These are phyloP conservation scores for Bombus waltoni DNA, from an alignment of 1,140 invertebrate genomes.

Conservation along the genomic window DNA sequence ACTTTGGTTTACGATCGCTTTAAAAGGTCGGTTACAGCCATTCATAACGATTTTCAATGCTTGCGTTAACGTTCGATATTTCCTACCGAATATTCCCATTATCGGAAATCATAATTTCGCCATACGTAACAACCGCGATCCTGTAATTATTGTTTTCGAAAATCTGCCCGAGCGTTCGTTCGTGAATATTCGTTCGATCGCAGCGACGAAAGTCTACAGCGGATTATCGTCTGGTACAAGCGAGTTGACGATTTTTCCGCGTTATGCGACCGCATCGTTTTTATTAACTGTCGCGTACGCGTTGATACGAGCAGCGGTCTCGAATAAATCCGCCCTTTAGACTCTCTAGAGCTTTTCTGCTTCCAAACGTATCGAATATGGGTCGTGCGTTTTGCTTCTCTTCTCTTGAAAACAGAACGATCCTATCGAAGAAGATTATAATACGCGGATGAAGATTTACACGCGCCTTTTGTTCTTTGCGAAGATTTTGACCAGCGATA, in stretches of 20 bases:
- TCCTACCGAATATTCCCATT: background rate
- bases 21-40: background rate
- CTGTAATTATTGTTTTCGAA: conserved; percentile 8
- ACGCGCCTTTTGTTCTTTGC: too few species aligned
- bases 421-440: too few species aligned
- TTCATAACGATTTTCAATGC: background rate
- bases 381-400: too few species aligned
- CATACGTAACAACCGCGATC: background rate
- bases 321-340: background rate
- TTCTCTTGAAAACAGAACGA: too few species aligned
- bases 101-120: background rate
- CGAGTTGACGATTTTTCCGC: background rate
- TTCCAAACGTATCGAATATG: background rate
- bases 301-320: background rate
- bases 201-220: background rate
- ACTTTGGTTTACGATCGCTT: conserved; percentile 9
- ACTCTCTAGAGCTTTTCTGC: background rate
- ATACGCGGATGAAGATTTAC: too few species aligned
- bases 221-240: background rate
- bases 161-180: background rate
- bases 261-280: conserved; percentile 1
- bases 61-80: background rate
- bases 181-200: background rate
- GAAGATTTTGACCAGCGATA: too few species aligned
- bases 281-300: background rate